Percentiles rank a stretch among this genome's conserved stretches.
These are phyloP conservation scores for Sturnira hondurensis DNA, from an alignment of 2,113 vertebrate genomes.

Conservation along the genomic window DNA sequence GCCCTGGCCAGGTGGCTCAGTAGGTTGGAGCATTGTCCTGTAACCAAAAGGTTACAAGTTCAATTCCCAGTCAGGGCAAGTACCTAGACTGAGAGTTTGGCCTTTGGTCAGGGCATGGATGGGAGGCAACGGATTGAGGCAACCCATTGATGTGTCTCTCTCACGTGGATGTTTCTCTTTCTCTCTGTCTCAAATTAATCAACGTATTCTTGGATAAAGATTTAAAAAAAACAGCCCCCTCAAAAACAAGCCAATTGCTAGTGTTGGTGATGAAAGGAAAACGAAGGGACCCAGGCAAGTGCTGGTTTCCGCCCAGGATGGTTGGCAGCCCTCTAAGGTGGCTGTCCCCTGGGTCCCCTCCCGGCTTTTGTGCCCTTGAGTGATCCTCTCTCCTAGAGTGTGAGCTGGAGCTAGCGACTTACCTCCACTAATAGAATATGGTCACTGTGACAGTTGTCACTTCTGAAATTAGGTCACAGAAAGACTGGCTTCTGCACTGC, in stretches of 20 bases:
- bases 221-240: too few relatives aligned
- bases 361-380: not conserved
- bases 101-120: too few relatives aligned
- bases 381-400: not conserved
- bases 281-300: not conserved
- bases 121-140: too few relatives aligned
- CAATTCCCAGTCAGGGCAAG: too few relatives aligned
- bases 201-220: too few relatives aligned
- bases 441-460: not conserved
- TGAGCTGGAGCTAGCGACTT: not conserved
- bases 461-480: not conserved
- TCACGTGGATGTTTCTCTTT: too few relatives aligned
- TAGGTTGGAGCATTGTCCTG: too few relatives aligned
- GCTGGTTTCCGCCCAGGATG: not conserved
- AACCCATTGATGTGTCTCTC: too few relatives aligned
- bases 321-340: not conserved
- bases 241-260: not conserved
- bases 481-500: not conserved
- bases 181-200: too few relatives aligned
- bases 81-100: too few relatives aligned
- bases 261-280: not conserved
- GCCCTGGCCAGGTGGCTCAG: too few relatives aligned
- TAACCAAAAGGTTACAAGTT: too few relatives aligned
- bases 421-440: not conserved
- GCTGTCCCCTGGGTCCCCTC: not conserved